phyloP scores from a whole-genome alignment of 2,888 invertebrate genomes.

The Archaeoteleia sp. region DNA sequence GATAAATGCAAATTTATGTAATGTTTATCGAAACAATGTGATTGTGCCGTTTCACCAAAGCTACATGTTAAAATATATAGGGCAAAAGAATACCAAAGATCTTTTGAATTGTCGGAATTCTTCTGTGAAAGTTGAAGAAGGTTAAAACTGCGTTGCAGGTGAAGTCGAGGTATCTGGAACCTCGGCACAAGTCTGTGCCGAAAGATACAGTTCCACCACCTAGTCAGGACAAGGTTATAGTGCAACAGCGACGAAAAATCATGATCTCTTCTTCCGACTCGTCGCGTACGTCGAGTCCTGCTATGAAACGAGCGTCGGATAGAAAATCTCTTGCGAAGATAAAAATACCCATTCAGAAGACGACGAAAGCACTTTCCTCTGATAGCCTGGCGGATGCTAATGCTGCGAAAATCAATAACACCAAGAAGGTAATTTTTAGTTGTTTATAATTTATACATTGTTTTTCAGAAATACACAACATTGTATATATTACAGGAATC shows the following conservation, averaged over 20 bases:
- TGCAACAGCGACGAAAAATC: conserved; percentile 75
- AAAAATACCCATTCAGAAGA: conserved; percentile 69
- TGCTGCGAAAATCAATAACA: conserved; percentile 48
- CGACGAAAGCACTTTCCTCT: conserved; percentile 75
- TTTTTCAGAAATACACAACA: neutral
- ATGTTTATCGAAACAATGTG: too few relatives aligned
- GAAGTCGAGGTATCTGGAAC: conserved; percentile 81
- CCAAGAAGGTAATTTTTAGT: conserved; percentile 57
- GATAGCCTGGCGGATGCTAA: conserved; percentile 76
- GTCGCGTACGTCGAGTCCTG: conserved; percentile 82
- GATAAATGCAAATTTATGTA: too few relatives aligned
- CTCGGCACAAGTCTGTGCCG: conserved; percentile 70
- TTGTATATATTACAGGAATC: conserved; percentile 21
- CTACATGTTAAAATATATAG: conserved; percentile 17
- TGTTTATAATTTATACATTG: neutral
- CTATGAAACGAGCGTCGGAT: conserved; percentile 75
- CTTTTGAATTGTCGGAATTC: too few relatives aligned
- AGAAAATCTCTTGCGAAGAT: conserved; percentile 66
- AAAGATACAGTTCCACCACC: conserved; percentile 60
- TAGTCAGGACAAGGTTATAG: conserved; percentile 64
- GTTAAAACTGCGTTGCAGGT: too few relatives aligned
- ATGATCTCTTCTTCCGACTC: conserved; percentile 81
- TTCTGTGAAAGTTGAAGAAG: too few relatives aligned
- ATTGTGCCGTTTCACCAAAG: too few relatives aligned
- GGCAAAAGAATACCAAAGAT: too few relatives aligned